Conservation (phyloP, 2,888 invertebrate genomes). For the Metellina segmentata region DNA sequence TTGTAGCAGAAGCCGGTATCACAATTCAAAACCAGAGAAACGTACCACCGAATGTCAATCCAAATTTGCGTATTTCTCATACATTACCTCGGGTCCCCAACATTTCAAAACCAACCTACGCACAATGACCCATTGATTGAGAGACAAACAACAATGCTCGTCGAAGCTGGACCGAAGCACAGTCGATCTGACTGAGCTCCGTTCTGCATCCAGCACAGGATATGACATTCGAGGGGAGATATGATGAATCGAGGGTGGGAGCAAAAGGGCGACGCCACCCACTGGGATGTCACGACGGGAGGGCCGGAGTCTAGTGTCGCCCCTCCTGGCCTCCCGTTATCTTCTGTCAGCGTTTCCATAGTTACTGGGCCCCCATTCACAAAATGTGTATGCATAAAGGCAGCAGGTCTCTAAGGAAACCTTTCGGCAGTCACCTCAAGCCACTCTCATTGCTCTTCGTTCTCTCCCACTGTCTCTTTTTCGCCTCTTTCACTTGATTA, state of each 20-base stretch:
- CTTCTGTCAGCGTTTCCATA: slow-evolving; percentile 75
- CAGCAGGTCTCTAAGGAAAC: slow-evolving; percentile 25
- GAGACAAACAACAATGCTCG: not conserved
- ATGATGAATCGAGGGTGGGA: slow-evolving; percentile 76
- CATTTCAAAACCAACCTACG: not conserved
- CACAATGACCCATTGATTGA: slow-evolving; percentile 15
- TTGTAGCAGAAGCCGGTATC: no score
- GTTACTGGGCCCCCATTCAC: slow-evolving; percentile 48
- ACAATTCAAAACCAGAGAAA: no score
- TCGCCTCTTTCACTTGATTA: slow-evolving; percentile 25
- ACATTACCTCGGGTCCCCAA: no score
- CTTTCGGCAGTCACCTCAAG: slow-evolving; percentile 4
- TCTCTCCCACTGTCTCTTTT: not conserved
- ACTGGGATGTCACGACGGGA: slow-evolving; percentile 71
- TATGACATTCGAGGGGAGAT: slow-evolving; percentile 73
- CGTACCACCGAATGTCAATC: no score
- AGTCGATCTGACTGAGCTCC: no score
- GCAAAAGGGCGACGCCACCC: slow-evolving; percentile 75
- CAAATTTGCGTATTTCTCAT: no score
- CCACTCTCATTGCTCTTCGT: not conserved
- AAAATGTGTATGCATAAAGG: slow-evolving; percentile 65
- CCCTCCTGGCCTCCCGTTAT: slow-evolving; percentile 55
- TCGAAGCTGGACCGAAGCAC: slow-evolving; percentile 1
- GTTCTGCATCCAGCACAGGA: slow-evolving; percentile 13
- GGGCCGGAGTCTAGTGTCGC: slow-evolving; percentile 24